Percentiles rank a stretch among this genome's conserved stretches.
phyloP scores from a whole-genome alignment of 2,113 vertebrate species.

The Gobio gobio region DNA sequence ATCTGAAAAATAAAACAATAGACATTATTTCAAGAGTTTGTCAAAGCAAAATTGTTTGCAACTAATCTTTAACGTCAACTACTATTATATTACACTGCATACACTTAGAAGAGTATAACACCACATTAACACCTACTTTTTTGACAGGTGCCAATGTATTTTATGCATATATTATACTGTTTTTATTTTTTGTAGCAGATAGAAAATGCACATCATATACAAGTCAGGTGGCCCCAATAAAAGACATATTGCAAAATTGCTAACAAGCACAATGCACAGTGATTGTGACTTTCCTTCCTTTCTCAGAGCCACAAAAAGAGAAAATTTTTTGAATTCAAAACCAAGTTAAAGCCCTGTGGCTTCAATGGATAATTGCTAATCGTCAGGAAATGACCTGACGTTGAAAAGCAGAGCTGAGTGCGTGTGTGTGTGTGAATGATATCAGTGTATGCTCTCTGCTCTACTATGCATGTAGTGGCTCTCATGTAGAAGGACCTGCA shows the following conservation, averaged over 20 bases:
- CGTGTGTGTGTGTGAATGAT: constrained; percentile 14
- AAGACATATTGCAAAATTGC: not conserved
- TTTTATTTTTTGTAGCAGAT: not conserved
- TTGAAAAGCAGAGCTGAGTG: constrained; percentile 15
- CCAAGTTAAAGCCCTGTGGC: constrained; percentile 2
- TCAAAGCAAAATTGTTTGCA: not conserved
- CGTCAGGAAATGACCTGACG: constrained; percentile 13
- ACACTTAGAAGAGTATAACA: not conserved
- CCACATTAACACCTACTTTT: constrained; percentile 2
- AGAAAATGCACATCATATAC: not conserved
- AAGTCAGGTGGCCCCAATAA: not conserved
- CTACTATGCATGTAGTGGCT: constrained; percentile 52
- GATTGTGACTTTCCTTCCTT: not conserved
- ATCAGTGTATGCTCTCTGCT: constrained; percentile 46
- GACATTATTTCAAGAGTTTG: not conserved
- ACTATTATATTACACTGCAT: not conserved
- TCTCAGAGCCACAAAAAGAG: not conserved
- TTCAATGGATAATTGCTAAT: constrained; percentile 3
- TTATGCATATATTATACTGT: not conserved
- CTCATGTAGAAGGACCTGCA: constrained; percentile 51
- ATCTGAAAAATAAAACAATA: constrained; percentile 33
- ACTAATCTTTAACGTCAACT: not conserved
- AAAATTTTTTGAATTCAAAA: not conserved
- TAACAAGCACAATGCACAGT: not conserved
- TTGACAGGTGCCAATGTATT: constrained; percentile 13